Evolutionary conservation across 2,113 vertebrate species (phyloP).

Genomic region (Microtus ochrogaster): DNA sequence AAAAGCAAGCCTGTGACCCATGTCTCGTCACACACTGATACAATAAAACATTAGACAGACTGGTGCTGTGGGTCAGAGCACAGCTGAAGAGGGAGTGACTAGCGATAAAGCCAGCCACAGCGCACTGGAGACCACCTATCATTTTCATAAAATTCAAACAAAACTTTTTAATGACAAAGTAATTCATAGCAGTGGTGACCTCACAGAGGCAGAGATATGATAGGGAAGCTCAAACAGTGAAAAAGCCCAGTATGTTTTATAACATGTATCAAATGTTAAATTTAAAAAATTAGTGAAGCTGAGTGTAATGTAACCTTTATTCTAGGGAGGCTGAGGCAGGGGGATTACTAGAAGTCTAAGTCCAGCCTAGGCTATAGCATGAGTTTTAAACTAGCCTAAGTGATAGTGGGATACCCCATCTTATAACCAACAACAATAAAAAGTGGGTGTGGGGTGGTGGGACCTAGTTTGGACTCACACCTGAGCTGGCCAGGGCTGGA

Average conservation of each 20-base stretch:
- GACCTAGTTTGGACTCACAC: neutral
- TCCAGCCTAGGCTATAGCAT: neutral
- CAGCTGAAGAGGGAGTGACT: neutral
- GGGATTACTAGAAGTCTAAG: neutral
- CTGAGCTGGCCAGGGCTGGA: neutral
- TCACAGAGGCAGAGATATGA: neutral
- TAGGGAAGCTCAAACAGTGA: neutral
- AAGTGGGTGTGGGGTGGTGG: neutral
- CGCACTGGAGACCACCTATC: neutral
- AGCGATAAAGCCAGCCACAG: neutral
- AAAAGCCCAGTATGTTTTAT: neutral
- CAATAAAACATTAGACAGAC: neutral
- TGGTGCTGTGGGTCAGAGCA: neutral
- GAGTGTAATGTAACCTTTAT: neutral
- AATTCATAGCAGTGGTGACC: neutral
- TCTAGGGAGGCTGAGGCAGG: neutral
- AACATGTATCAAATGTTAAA: neutral
- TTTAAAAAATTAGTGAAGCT: neutral
- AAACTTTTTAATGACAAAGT: constrained; percentile 21
- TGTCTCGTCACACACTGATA: neutral
- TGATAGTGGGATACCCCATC: neutral
- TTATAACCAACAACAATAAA: neutral
- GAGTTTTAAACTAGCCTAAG: neutral
- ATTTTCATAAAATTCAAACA: constrained; percentile 53
- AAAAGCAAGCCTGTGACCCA: neutral